Conservation (phyloP, 2,888 invertebrate species). For the Stenodema calcarata region DNA sequence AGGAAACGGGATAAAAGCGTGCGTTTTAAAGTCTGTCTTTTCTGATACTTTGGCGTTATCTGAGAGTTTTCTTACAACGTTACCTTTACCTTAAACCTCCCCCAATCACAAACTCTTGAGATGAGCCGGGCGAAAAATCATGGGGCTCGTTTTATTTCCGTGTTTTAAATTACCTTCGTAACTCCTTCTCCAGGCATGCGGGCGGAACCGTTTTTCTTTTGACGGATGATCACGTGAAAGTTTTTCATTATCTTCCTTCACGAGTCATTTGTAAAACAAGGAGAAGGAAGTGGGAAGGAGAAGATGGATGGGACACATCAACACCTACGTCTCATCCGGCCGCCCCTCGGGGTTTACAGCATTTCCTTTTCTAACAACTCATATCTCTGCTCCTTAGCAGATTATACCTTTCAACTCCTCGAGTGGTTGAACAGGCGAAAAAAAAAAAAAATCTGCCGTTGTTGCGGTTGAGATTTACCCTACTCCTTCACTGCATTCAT, state of each 20-base stretch:
- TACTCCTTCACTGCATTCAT: no score
- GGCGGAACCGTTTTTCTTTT: background rate
- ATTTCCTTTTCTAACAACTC: background rate
- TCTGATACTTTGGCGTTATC: conserved; percentile 1
- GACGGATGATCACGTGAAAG: conserved; percentile 45
- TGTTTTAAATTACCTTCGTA: conserved; percentile 38
- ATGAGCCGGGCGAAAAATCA: background rate
- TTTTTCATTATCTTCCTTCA: conserved; percentile 44
- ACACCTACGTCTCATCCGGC: conserved; percentile 16
- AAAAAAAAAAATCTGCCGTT: no score
- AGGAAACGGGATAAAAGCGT: background rate
- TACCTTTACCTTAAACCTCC: background rate
- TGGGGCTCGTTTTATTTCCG: conserved; percentile 33
- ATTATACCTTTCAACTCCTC: background rate
- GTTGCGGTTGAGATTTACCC: no score
- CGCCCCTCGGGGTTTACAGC: background rate
- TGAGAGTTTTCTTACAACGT: background rate
- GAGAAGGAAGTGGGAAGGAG: background rate
- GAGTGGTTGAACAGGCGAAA: background rate
- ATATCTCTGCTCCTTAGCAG: conserved; percentile 7
- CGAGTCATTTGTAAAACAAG: conserved; percentile 44
- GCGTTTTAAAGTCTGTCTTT: conserved; percentile 11
- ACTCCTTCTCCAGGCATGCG: background rate
- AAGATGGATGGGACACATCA: conserved; percentile 40
- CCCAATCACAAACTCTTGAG: background rate